Evolutionary conservation across 2,113 vertebrate species (phyloP).

Genomic region (Tichodroma muraria): DNA sequence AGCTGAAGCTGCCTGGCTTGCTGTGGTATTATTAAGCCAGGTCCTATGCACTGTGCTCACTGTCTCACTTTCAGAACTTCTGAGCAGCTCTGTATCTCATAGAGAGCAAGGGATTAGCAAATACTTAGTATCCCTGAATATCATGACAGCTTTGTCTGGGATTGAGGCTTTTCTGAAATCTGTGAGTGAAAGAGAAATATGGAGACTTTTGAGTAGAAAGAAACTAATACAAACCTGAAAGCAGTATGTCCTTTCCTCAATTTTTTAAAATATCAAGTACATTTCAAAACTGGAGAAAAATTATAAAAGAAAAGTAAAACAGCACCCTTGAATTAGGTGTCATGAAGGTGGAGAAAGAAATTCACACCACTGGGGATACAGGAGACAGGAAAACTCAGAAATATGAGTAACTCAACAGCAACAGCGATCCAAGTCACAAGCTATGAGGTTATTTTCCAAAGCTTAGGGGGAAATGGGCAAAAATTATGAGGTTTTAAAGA

Average conservation of each 20-base stretch:
- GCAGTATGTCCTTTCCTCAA: neutral
- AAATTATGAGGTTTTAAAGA: neutral
- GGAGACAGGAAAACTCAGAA: neutral
- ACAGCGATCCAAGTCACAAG: neutral
- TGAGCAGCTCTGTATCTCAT: neutral
- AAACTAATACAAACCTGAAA: neutral
- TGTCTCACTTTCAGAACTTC: neutral
- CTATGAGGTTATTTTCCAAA: neutral
- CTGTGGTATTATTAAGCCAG: neutral
- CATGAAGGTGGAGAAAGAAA: neutral
- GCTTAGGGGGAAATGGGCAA: neutral
- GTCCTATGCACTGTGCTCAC: neutral
- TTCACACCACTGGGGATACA: neutral
- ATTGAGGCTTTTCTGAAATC: neutral
- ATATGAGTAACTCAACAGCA: neutral
- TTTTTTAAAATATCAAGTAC: neutral
- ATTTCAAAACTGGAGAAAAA: neutral
- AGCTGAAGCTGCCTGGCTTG: neutral
- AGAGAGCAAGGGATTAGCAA: neutral
- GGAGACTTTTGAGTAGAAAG: neutral
- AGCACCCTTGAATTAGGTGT: neutral
- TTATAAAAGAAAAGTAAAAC: neutral
- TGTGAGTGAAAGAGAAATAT: neutral
- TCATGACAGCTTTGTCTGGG: neutral
- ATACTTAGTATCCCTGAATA: neutral